Evolutionary conservation across 1,140 invertebrate species (phyloP), one percentile per base, ranked within the genome.

Genomic region (Acromyrmex heyeri): DNA sequence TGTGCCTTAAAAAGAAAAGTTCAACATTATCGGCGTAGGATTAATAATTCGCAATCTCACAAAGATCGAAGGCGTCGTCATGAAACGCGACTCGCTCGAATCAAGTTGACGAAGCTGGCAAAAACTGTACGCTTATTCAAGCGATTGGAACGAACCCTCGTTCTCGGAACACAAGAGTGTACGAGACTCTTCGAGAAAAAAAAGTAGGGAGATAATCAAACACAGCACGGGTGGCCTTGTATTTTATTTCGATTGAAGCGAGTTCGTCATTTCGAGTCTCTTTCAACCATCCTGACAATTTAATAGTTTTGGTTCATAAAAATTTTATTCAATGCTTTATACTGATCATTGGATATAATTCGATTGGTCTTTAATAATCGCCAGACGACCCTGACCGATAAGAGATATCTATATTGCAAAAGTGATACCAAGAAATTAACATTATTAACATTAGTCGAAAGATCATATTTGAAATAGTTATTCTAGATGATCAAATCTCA

Each of bases 241-340:
- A 69, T 55, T 69, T 55, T 21, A 38, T 69, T 79, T 79, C 27
- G 27, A 64, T 69, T 27, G 30, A 18, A 64, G n/a, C n/a, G n/a
- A 44, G 24, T 34, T 55, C 64, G 18, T 8, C 8, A 30, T 64
- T 48, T 48, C 38, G 14, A 14, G 34, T 10, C 14, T 67, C 14
- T 10, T 57, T 18, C 7, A 21, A 16, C 8, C 18, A 69, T 14
- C n/a, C 16, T 24, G 30, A 69, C 64, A 34, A 59, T 44, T 38
- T 38, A 38, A 34, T 34, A n/a, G 18, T 59, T 14, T 16, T 38
- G 1, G 16, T 76, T 21, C 48, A 8, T 24, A 6, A 67, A 78
- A n/a, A 34, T 10, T 16, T 78, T n/a, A 78, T 50, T 78, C 27
- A 2, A 44, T 59, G 0, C 0, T 44, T 62, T 14, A 5, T 27